These are phyloP conservation scores for Megaptera novaeangliae DNA, from an alignment of 2,113 vertebrate genomes.

Conservation along the genomic window DNA sequence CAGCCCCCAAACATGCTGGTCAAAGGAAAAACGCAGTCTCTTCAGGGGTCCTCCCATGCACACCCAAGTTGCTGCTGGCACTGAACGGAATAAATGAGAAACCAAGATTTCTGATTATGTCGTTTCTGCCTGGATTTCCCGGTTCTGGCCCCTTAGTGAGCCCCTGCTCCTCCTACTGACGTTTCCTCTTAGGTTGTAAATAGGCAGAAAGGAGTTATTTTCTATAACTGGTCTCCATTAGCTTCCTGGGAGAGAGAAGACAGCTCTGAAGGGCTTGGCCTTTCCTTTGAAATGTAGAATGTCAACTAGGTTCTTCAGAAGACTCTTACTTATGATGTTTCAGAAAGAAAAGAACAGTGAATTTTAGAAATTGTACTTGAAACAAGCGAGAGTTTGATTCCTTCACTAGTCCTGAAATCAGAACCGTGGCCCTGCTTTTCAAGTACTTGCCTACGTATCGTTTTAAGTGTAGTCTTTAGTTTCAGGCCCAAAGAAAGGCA, in stretches of 20 bases:
- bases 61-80: neutral
- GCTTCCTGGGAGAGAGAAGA: neutral
- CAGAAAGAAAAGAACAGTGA: slow-evolving; percentile 70
- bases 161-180: neutral
- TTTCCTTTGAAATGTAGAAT: neutral
- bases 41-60: neutral
- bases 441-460: slow-evolving; percentile 73
- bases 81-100: neutral
- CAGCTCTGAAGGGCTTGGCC: neutral
- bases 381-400: slow-evolving; percentile 82
- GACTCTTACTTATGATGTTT: slow-evolving; percentile 36
- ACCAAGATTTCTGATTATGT: accelerated
- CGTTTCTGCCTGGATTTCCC: too few species aligned
- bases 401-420: slow-evolving; percentile 76
- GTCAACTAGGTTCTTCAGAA: neutral
- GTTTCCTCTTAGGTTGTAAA: neutral
- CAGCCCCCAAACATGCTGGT: neutral
- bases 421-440: slow-evolving; percentile 75
- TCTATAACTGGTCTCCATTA: neutral
- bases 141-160: neutral
- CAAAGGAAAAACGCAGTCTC: neutral
- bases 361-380: slow-evolving; percentile 78
- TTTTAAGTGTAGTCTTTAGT: slow-evolving; percentile 80
- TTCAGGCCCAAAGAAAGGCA: slow-evolving; percentile 80
- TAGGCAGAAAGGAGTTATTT: neutral